Conservation (phyloP, 2,797 vertebrate genomes). For the Hyperoplus lanceolatus region DNA sequence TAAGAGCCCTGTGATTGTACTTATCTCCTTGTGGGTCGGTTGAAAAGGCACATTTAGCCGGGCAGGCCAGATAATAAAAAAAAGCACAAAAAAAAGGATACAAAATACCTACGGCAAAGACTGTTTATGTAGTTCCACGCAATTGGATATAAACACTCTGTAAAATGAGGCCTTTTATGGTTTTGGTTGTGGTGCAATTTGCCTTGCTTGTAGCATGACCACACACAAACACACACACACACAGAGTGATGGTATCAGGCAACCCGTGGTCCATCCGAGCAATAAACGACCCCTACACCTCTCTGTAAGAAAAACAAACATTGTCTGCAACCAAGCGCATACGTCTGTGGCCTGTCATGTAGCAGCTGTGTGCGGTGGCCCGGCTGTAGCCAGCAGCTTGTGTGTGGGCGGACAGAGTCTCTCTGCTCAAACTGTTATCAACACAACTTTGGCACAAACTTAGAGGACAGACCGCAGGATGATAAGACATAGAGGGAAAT, state of each 20-base stretch:
- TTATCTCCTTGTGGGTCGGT: slow-evolving; percentile 73
- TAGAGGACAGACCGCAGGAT: not conserved
- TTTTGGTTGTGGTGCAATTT: slow-evolving; percentile 56
- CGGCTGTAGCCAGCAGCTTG: slow-evolving; percentile 10
- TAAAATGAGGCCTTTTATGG: slow-evolving; percentile 71
- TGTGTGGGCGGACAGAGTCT: slow-evolving; percentile 17
- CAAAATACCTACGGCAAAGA: slow-evolving; percentile 60
- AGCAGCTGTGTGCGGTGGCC: slow-evolving; percentile 19
- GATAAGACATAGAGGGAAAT: not conserved
- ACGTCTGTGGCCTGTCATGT: slow-evolving; percentile 23
- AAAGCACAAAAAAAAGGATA: not conserved
- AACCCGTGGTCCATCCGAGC: slow-evolving; percentile 52
- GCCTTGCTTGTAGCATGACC: slow-evolving; percentile 61
- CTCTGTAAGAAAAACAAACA: slow-evolving; percentile 61
- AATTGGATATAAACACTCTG: slow-evolving; percentile 80
- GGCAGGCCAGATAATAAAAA: slow-evolving; percentile 34
- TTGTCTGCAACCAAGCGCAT: slow-evolving; percentile 41
- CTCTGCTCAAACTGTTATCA: slow-evolving; percentile 39
- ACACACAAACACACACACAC: slow-evolving; percentile 31
- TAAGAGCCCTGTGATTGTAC: slow-evolving; percentile 66
- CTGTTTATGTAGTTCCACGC: slow-evolving; percentile 80
- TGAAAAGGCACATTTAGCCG: slow-evolving; percentile 61
- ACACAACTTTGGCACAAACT: slow-evolving; percentile 11
- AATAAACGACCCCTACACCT: slow-evolving; percentile 58
- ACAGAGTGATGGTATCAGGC: slow-evolving; percentile 57